A percentile compares a stretch with the other conserved stretches of the same genome.
These are phyloP conservation scores for Zaprionus camerounensis DNA, from an alignment of 1,140 invertebrate genomes.

Conservation along the genomic window DNA sequence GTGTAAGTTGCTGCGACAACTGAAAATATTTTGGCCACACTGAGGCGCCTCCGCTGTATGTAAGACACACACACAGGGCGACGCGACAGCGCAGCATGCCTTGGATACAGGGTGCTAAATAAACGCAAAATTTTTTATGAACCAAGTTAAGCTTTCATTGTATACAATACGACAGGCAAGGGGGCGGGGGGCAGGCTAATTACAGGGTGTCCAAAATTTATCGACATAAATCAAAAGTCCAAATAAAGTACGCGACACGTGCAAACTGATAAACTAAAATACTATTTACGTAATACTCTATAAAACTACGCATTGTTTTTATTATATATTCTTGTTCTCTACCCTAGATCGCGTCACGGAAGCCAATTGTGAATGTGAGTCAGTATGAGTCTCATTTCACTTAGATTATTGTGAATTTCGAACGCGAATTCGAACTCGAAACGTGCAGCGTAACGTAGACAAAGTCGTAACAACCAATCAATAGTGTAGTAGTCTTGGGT, in stretches of 20 bases:
- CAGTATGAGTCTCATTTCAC: conserved; percentile 18
- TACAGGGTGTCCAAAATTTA: conserved; percentile 23
- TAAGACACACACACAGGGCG: conserved; percentile 16
- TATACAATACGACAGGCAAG: not conserved
- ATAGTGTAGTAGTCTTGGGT: conserved; percentile 2
- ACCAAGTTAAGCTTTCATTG: conserved; percentile 60
- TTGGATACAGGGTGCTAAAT: conserved; percentile 77
- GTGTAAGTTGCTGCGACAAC: conserved; percentile 49
- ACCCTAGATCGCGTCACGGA: conserved; percentile 59
- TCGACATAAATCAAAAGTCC: not conserved
- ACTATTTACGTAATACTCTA: not conserved
- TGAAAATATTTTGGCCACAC: conserved; percentile 41
- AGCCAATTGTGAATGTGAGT: conserved; percentile 60
- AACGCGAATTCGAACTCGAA: not conserved
- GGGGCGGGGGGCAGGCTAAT: not conserved
- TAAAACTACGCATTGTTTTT: not conserved
- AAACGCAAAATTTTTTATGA: conserved; percentile 82
- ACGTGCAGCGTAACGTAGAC: conserved; percentile 5
- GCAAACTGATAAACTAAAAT: conserved; percentile 11
- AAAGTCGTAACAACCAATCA: conserved; percentile 27
- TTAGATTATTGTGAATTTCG: not conserved
- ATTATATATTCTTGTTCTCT: not conserved
- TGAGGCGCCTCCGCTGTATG: conserved; percentile 15
- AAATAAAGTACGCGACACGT: conserved; percentile 21
- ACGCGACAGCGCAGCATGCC: conserved; percentile 52